These are phyloP conservation scores for Caracal caracal DNA, from an alignment of 2,113 vertebrate species.

Conservation along the genomic window DNA sequence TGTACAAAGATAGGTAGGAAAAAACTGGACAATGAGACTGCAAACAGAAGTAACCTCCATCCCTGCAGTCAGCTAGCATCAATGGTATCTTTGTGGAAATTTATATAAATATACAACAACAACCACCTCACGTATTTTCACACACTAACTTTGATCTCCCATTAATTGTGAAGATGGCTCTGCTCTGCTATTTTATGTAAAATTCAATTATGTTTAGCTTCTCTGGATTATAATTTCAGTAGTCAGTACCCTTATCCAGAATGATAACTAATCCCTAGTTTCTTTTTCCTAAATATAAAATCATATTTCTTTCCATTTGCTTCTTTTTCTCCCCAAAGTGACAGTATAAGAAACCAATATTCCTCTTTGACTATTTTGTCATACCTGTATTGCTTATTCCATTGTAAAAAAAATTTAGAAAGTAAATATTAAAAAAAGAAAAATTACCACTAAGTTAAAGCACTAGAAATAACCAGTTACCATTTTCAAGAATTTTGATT, in stretches of 20 bases:
- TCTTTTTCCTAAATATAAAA: not conserved
- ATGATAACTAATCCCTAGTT: not conserved
- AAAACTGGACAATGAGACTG: not conserved
- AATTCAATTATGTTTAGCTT: not conserved
- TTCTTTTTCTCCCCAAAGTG: not conserved
- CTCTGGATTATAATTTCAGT: not conserved
- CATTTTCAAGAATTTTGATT: not conserved
- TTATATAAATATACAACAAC: not conserved
- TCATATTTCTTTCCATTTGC: not conserved
- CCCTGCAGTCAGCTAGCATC: not conserved
- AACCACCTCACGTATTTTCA: not conserved
- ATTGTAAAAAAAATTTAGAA: not conserved
- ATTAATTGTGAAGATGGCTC: not conserved
- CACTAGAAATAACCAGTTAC: not conserved
- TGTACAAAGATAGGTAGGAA: not conserved
- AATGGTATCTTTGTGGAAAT: not conserved
- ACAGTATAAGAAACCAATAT: not conserved
- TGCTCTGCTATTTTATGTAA: not conserved
- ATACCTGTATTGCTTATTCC: not conserved
- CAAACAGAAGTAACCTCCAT: not conserved
- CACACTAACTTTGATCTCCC: not conserved
- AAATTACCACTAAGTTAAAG: not conserved
- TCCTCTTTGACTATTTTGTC: not conserved
- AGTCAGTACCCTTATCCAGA: not conserved
- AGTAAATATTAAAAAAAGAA: not conserved